Evolutionary conservation across 1,140 invertebrate species (phyloP).

Genomic region (Batillaria attramentaria): DNA sequence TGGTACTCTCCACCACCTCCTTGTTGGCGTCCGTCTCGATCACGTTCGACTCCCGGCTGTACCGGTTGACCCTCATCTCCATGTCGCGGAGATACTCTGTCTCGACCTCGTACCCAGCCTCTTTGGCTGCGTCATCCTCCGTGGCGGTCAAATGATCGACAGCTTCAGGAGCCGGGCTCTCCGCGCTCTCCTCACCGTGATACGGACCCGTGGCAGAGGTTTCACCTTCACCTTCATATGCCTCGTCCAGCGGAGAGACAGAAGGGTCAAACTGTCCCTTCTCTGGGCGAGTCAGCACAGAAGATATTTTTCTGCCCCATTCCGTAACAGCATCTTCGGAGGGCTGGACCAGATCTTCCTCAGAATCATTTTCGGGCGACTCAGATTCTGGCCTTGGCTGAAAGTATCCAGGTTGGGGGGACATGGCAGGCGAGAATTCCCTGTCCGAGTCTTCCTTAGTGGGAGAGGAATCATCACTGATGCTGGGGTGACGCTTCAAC

Average conservation of each 20-base stretch:
- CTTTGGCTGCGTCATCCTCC: not conserved
- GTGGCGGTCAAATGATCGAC: not conserved
- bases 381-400: too few relatives aligned
- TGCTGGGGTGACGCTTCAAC: not conserved
- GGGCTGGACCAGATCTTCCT: too few relatives aligned
- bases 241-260: too few relatives aligned
- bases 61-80: conserved; percentile 57
- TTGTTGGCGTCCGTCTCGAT: conserved; percentile 49
- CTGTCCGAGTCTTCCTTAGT: conserved; percentile 3
- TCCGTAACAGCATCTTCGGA: too few relatives aligned
- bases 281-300: too few relatives aligned
- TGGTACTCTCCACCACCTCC: conserved; percentile 57
- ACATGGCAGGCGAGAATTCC: not conserved
- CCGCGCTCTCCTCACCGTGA: too few relatives aligned
- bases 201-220: not conserved
- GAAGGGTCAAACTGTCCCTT: too few relatives aligned
- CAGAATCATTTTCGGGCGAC: too few relatives aligned
- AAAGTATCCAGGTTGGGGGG: too few relatives aligned
- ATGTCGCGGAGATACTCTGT: conserved; percentile 64
- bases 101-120: conserved; percentile 48
- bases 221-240: not conserved
- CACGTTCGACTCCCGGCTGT: conserved; percentile 22
- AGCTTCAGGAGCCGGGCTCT: not conserved
- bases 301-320: too few relatives aligned
- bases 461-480: conserved; percentile 27